Evolutionary conservation across 2,888 invertebrate genomes (phyloP).

Genomic region (Lasius platythorax): DNA sequence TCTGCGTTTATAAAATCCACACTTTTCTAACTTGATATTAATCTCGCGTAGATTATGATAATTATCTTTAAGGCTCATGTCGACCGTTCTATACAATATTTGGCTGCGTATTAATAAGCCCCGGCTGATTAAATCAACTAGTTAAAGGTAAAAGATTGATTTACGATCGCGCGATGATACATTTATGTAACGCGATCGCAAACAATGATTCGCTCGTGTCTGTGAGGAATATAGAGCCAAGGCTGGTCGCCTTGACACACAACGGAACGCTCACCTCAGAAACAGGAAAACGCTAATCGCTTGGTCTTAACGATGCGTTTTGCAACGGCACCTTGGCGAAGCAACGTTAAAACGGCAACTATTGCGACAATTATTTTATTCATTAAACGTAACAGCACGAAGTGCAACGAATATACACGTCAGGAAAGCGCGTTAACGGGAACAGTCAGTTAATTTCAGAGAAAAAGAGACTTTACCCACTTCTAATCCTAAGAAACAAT

Average conservation of each 20-base stretch:
- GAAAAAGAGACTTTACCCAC: background rate
- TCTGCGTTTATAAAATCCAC: background rate
- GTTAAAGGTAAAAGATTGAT: slow-evolving; percentile 30
- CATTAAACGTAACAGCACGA: slow-evolving; percentile 11
- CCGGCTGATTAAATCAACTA: background rate
- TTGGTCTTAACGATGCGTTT: slow-evolving; percentile 48
- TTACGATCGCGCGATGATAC: slow-evolving; percentile 27
- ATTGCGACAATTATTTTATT: slow-evolving; percentile 29
- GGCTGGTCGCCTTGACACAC: slow-evolving; percentile 69
- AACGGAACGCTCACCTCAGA: slow-evolving; percentile 57
- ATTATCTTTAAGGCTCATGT: slow-evolving; percentile 11
- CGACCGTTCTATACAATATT: background rate
- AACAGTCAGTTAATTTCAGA: background rate
- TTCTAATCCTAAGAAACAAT: background rate
- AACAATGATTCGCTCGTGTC: slow-evolving; percentile 62
- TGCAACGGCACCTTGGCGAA: slow-evolving; percentile 49
- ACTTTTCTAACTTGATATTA: background rate
- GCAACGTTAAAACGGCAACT: slow-evolving; percentile 26
- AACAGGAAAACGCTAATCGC: slow-evolving; percentile 71
- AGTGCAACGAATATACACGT: background rate
- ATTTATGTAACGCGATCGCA: slow-evolving; percentile 33
- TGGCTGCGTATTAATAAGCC: background rate
- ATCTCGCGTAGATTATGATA: slow-evolving; percentile 19
- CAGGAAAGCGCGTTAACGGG: background rate
- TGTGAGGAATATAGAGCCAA: slow-evolving; percentile 47